Percentiles rank a stretch among this genome's conserved stretches.
Evolutionary conservation across 2,113 vertebrate genomes (phyloP).

Genomic region (Vulpes vulpes): DNA sequence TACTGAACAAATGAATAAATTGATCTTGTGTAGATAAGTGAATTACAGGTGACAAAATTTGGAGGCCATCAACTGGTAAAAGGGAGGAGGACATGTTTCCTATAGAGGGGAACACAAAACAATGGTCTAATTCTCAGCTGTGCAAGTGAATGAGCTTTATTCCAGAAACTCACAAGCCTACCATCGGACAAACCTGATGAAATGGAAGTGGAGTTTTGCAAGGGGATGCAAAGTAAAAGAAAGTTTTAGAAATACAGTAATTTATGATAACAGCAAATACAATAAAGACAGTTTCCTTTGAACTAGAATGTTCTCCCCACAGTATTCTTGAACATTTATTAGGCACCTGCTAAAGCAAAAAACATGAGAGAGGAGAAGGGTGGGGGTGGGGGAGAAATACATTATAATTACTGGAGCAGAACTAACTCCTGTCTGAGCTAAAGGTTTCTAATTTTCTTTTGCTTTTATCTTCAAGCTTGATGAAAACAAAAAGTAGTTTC

Average conservation of each 20-base stretch:
- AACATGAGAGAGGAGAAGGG: accelerated
- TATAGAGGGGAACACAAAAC: not conserved
- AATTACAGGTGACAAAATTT: not conserved
- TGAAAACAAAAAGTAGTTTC: not conserved
- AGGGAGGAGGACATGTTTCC: not conserved
- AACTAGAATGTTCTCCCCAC: too few relatives aligned
- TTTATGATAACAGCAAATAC: not conserved
- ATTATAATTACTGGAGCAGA: not conserved
- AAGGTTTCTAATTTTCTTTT: not conserved
- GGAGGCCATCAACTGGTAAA: not conserved
- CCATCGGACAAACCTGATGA: not conserved
- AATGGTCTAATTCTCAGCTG: too few relatives aligned
- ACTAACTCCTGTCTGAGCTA: not conserved
- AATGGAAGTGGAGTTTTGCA: not conserved
- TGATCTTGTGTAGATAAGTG: not conserved
- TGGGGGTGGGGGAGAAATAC: too few relatives aligned
- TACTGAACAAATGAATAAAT: not conserved
- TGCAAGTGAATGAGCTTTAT: not conserved
- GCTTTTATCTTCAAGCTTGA: not conserved
- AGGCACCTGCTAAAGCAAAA: not conserved
- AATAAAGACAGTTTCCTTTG: not conserved
- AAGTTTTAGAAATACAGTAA: not conserved
- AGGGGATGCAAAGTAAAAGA: not conserved
- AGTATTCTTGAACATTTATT: not conserved
- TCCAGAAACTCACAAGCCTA: not conserved